Evolutionary conservation across 1,140 invertebrate genomes (phyloP), one percentile per base, ranked within the genome.

Genomic region (Leptinotarsa lineolata): DNA sequence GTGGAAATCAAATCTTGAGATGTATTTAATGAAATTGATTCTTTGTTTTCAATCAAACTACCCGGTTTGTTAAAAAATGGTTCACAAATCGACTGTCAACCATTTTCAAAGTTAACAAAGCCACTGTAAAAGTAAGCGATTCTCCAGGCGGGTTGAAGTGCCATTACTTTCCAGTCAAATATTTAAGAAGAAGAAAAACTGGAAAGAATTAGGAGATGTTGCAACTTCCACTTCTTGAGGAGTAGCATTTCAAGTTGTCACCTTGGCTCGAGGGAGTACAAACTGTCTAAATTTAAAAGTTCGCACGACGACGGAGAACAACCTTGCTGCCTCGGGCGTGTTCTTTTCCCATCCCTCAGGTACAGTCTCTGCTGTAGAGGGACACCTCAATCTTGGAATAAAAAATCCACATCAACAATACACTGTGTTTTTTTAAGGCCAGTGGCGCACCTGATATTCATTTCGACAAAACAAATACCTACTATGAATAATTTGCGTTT

Each of bases 201-300:
- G 48, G 2, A 54, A 54, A 54, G 48, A 54, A 54, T 54, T n/a
- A 54, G 48, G 48, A 54, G 1, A 54, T 15, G 16, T n/a, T 54
- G 48, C 48, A 54, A 54, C 48, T 54, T 54, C 48, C 6, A 54
- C 48, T 54, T 54, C 48, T 54, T 54, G 48, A 54, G n/a, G 48
- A 54, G 48, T 54, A 54, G 48, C 48, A 54, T 54, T 54, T 54
- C 48, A 54, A 54, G 48, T 54, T 54, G 48, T 54, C 48, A 54
- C 48, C 48, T 13, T 54, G 48, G 48, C 48, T 54, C 48, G 39
- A 18, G 64, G 30, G 64, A 66, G 22, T 39, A 39, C n/a, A 66
- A 66, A 66, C 64, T 66, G 64, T 66, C 64, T 44, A 66, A 66
- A 66, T 66, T 66, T 66, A 66, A 66, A 66, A 66, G 64, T 66